Evolutionary conservation across 2,113 vertebrate species (phyloP).

Genomic region (Oenanthe melanoleuca): DNA sequence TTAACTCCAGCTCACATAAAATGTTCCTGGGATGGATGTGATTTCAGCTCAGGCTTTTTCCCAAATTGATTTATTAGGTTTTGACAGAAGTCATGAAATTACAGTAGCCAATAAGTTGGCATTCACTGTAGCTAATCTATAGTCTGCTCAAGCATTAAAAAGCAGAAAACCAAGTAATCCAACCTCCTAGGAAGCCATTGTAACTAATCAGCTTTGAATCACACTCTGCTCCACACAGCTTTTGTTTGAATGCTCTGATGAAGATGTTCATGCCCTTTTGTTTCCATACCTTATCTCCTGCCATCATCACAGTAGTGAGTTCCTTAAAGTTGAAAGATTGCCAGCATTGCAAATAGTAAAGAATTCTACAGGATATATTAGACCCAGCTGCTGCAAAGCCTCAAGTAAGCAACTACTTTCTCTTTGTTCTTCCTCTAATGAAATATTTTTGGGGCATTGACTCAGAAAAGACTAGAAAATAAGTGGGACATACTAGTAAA

Average conservation of each 20-base stretch:
- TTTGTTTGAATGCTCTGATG: background rate
- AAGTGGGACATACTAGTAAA: background rate
- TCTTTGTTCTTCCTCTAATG: background rate
- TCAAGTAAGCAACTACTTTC: background rate
- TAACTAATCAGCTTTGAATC: background rate
- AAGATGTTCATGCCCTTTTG: background rate
- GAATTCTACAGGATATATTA: background rate
- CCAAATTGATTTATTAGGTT: background rate
- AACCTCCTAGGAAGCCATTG: background rate
- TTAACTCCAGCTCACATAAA: background rate
- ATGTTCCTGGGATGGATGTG: background rate
- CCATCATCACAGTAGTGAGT: background rate
- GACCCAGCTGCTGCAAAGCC: background rate
- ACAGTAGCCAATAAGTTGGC: background rate
- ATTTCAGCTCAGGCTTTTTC: background rate
- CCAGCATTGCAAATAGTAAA: background rate
- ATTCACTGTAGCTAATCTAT: background rate
- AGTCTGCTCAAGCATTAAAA: background rate
- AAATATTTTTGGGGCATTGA: background rate
- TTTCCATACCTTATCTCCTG: background rate
- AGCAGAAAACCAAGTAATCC: background rate
- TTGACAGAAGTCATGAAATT: background rate
- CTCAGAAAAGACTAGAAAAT: background rate
- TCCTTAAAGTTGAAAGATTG: background rate
- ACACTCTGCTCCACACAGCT: fast-evolving